A percentile compares a stretch with the other conserved stretches of the same genome.
phyloP scores from a whole-genome alignment of 2,888 invertebrate species.

The Yponomeuta evonymella region DNA sequence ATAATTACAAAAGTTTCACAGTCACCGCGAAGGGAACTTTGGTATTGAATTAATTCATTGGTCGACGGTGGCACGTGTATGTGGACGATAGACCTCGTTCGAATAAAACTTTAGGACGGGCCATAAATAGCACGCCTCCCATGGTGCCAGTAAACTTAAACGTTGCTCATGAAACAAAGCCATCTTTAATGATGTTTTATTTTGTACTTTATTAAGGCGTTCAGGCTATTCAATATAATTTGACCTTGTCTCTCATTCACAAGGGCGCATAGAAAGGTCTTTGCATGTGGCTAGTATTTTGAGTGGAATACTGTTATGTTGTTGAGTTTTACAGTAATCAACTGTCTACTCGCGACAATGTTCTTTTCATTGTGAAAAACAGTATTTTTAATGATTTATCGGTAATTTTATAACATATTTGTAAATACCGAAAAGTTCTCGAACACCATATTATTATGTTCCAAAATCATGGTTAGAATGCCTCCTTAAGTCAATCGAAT shows the following conservation, averaged over 20 bases:
- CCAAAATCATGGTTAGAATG: too few species aligned
- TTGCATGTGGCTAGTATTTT: too few species aligned
- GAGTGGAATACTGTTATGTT: too few species aligned
- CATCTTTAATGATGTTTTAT: neutral
- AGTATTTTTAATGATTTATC: too few species aligned
- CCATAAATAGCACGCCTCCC: neutral
- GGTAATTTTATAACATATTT: too few species aligned
- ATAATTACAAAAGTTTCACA: constrained; percentile 1
- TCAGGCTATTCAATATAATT: neutral
- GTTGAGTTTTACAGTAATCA: too few species aligned
- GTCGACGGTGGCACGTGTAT: neutral
- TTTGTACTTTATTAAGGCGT: neutral
- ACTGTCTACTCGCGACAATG: too few species aligned
- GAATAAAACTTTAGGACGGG: neutral
- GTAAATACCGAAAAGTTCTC: too few species aligned
- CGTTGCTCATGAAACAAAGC: neutral
- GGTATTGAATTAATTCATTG: neutral
- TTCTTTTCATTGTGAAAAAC: too few species aligned
- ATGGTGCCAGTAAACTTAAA: neutral
- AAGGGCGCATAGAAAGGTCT: too few species aligned
- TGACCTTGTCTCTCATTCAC: constrained; percentile 1
- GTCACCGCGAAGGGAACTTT: neutral
- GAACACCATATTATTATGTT: too few species aligned
- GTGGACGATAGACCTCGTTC: neutral
- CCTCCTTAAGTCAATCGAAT: too few species aligned